Base-by-base conservation (phyloP, 2,113 vertebrate genomes). In the Phaetusa simplex region DNA sequence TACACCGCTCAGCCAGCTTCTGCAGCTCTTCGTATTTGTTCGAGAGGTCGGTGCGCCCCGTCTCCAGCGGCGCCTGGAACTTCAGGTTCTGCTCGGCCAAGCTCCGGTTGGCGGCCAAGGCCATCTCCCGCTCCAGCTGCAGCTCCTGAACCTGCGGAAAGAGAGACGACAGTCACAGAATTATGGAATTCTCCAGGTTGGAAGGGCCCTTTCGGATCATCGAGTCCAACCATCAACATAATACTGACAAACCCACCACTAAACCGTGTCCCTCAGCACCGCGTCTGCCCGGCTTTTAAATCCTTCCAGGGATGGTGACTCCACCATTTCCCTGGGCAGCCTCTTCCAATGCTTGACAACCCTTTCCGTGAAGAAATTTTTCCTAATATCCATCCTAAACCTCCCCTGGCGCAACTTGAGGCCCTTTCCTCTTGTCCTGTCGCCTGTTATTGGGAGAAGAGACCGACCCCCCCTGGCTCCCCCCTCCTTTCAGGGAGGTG, bases 111-210 rank as follows among this genome's bases (percentile, higher is more conserved):
- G 99, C 98, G 19, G 99, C 99, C 85, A 99, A 93, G 0, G 99
- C 98, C 99, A 99, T 99, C 95, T 99, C 99, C 86, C 99, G 97
- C 58, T 99, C 99, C 97, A 99, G 97, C 97, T 99, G 99, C 47
- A 99, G 98, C 95, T 99, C 99, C 97, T 99, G 99, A 24, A 99
- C 98, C 99, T 99, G 52, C 0, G 43, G 72, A 23, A 52, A 26
- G 34, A 67, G 29, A 19, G 0, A 4, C 1, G 12, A 21, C 2
- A 8, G 5, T 80, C 42, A 43, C 1, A 36, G n/a, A 61, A 61
- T 24, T 12, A 15, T 5, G 58, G 58, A 23, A 59, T 23, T 14
- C 12, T 36, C 22, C 13, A 23, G 34, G 58, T 61, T 36, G 58
- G 58, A 61, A 58, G 56, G 20, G 56, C n/a, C 20, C 32, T 58